A percentile compares a stretch with the other conserved stretches of the same genome.
These are phyloP conservation scores for Caenorhabditis japonica DNA, from an alignment of 2,888 invertebrate species.

Conservation along the genomic window DNA sequence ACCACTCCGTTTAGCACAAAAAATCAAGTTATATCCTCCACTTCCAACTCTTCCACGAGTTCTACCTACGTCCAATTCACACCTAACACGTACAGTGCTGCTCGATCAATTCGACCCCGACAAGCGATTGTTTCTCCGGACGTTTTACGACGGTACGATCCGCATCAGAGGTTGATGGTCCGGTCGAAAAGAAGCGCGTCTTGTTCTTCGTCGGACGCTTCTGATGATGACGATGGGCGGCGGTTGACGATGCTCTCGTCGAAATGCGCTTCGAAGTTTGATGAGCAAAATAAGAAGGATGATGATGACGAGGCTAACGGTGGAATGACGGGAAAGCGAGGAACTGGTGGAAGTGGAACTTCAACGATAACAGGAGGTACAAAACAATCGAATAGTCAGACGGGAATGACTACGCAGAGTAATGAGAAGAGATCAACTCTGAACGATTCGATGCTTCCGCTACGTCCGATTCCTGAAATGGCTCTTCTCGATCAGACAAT, in stretches of 20 bases:
- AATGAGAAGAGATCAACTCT: conserved; percentile 37
- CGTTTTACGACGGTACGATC: conserved; percentile 71
- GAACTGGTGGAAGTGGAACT: conserved; percentile 10
- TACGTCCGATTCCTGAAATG: conserved; percentile 68
- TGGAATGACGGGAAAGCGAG: conserved; percentile 21
- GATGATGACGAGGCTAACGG: conserved; percentile 52
- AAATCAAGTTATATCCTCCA: conserved; percentile 28
- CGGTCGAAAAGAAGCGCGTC: conserved; percentile 79
- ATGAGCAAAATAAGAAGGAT: conserved; percentile 42
- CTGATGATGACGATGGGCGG: conserved; percentile 82
- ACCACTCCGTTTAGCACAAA: conserved; percentile 48
- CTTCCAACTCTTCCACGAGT: conserved; percentile 4
- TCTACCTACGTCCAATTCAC: conserved; percentile 20
- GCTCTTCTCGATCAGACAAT: conserved; percentile 60
- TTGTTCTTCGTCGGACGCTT: conserved; percentile 93
- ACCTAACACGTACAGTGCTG: conserved; percentile 64
- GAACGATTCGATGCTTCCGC: conserved; percentile 31
- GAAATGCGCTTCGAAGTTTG: conserved; percentile 43
- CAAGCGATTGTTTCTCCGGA: conserved; percentile 75
- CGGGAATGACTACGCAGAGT: conserved; percentile 12
- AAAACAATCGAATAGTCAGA: conserved; percentile 13
- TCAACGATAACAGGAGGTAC: conserved; percentile 1
- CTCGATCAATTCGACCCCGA: conserved; percentile 73
- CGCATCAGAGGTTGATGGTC: conserved; percentile 66
- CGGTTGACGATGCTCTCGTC: conserved; percentile 64